These are phyloP conservation scores for Drosophila prosaltans DNA, from an alignment of 1,140 invertebrate species.

Conservation along the genomic window DNA sequence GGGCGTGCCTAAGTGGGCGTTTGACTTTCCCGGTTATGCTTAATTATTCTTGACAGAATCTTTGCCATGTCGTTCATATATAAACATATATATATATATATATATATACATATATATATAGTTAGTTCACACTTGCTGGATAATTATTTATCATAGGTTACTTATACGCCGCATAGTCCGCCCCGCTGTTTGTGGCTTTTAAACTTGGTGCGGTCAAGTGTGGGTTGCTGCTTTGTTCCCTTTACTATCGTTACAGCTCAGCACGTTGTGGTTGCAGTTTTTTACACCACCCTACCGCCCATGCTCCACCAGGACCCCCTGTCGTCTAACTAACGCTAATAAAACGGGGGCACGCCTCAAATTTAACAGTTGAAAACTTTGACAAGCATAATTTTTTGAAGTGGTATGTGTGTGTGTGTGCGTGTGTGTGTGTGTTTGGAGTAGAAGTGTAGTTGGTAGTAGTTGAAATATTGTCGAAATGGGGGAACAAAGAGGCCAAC, in stretches of 20 bases:
- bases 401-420: too few relatives aligned
- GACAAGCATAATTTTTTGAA: slow-evolving; percentile 51
- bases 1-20: slow-evolving; percentile 68
- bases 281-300: not conserved
- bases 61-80: slow-evolving; percentile 19
- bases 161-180: slow-evolving; percentile 55
- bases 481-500: not conserved
- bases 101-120: not conserved
- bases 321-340: not conserved
- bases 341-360: slow-evolving; percentile 48
- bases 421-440: too few relatives aligned
- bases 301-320: not conserved
- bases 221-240: slow-evolving; percentile 38
- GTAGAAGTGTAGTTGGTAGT: not conserved
- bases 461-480: slow-evolving; percentile 32
- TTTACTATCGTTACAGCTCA: slow-evolving; percentile 55
- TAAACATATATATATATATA: too few relatives aligned
- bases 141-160: slow-evolving; percentile 60
- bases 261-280: slow-evolving; percentile 52
- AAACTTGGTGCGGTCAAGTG: slow-evolving; percentile 61
- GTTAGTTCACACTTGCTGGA: slow-evolving; percentile 28
- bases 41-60: slow-evolving; percentile 52
- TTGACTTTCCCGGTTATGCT: slow-evolving; percentile 25
- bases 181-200: not conserved
- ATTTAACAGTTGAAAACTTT: slow-evolving; percentile 48